Percentiles rank a stretch among this genome's conserved stretches.
These are phyloP conservation scores for Tiphia femorata DNA, from an alignment of 2,888 invertebrate genomes.

Conservation along the genomic window DNA sequence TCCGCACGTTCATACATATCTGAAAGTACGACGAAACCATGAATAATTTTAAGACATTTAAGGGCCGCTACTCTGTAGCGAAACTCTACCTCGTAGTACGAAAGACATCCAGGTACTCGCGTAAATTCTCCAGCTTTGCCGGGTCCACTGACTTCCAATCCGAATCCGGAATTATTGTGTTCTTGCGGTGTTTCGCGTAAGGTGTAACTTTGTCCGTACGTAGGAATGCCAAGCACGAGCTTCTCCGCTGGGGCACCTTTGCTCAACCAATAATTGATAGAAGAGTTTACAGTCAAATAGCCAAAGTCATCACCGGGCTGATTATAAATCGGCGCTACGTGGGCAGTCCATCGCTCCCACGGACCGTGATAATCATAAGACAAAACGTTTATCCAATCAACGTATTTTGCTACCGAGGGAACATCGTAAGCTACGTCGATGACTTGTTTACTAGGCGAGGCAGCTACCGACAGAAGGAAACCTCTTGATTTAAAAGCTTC, in stretches of 20 bases:
- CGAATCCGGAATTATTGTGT: slow-evolving; percentile 71
- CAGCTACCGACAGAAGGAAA: slow-evolving; percentile 84
- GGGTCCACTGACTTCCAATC: slow-evolving; percentile 80
- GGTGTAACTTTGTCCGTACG: slow-evolving; percentile 90
- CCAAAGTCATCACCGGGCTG: slow-evolving; percentile 84
- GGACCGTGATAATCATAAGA: slow-evolving; percentile 92
- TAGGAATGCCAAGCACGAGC: slow-evolving; percentile 87
- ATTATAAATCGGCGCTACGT: slow-evolving; percentile 86
- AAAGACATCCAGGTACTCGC: slow-evolving; percentile 85
- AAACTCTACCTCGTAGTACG: slow-evolving; percentile 79
- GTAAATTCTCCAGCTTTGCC: slow-evolving; percentile 88
- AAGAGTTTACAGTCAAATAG: slow-evolving; percentile 88
- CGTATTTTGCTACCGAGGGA: slow-evolving; percentile 77
- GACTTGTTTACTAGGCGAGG: slow-evolving; percentile 88
- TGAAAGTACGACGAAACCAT: background rate
- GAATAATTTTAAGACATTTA: background rate
- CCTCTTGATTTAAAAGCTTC: slow-evolving; percentile 76
- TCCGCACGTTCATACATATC: slow-evolving; percentile 86
- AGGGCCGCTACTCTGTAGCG: slow-evolving; percentile 48
- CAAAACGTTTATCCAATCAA: slow-evolving; percentile 94
- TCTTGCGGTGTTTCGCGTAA: too few species aligned
- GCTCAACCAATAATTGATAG: slow-evolving; percentile 89
- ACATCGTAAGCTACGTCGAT: slow-evolving; percentile 89
- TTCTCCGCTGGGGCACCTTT: slow-evolving; percentile 86
- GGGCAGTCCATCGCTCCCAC: slow-evolving; percentile 92